Evolutionary conservation across 2,113 vertebrate genomes (phyloP), one percentile per base, ranked within the genome.

Genomic region (Ammospiza nelsoni): DNA sequence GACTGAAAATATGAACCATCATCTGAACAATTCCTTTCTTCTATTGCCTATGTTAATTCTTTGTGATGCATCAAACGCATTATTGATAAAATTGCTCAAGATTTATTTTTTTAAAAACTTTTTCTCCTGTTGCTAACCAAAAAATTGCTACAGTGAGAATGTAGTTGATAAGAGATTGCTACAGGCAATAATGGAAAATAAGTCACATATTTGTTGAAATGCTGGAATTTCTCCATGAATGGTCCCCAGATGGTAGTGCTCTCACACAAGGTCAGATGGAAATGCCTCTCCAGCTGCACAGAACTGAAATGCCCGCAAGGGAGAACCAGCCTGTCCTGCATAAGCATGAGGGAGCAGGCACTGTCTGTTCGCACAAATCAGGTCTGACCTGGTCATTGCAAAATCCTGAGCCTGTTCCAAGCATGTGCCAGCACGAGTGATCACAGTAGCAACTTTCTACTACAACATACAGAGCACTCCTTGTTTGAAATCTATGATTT

Each of bases 401-500:
- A 82, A 77, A 74, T 25, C 48, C 18, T 61, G 20, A 87, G 33
- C 3, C 27, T 23, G 9, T 31, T 51, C 28, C 9, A 63, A 67
- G 35, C 16, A 48, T 0, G 3, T 8, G 8, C 33, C 7, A 7
- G 27, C 46, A 63, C 0, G 1, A 6, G 18, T 39, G 61, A 37
- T 22, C n/a, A 63, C 0, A 4, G 28, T 9, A 74, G 15, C 0
- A 5, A 27, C 7, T 81, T 54, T 37, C 23, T 67, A 29, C 8
- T 8, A 20, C 15, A 13, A 51, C 11, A 41, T 7, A 29, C 5
- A 74, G 48, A 46, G 37, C 22, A 49, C 9, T 73, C 54, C 51
- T 51, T 16, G 12, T 54, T 88, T 55, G 28, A 85, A 86, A 65
- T 9, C 29, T n/a, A 22, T 0, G 5, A 44, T 11, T 41, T 29